These are phyloP conservation scores for Ethmia dodecea DNA, from an alignment of 2,888 invertebrate species.

Conservation along the genomic window DNA sequence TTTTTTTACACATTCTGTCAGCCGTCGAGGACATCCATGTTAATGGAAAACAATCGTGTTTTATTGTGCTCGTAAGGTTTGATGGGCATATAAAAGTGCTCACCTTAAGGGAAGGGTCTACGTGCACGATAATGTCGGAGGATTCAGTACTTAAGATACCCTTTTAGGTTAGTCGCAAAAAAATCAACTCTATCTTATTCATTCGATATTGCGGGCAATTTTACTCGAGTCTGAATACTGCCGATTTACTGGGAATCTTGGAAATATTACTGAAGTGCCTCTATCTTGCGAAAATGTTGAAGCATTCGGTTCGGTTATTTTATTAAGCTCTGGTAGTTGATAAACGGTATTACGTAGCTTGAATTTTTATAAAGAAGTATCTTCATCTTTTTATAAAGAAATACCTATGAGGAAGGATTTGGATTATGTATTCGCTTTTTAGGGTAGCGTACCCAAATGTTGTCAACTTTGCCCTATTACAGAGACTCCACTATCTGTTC, in stretches of 20 bases:
- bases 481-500: too few species aligned
- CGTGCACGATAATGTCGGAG: constrained; percentile 62
- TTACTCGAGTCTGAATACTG: constrained; percentile 21
- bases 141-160: constrained; percentile 63
- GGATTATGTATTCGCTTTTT: too few species aligned
- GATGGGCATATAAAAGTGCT: constrained; percentile 71
- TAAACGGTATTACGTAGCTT: too few species aligned
- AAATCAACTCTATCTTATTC: constrained; percentile 52
- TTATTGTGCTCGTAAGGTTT: constrained; percentile 72
- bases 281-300: constrained; percentile 6
- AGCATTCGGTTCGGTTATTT: too few species aligned
- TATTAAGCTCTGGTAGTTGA: too few species aligned
- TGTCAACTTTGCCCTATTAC: too few species aligned
- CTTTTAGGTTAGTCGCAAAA: constrained; percentile 58
- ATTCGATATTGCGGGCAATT: constrained; percentile 32
- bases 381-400: too few species aligned
- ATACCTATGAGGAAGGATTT: too few species aligned
- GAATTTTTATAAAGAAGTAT: too few species aligned
- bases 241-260: constrained; percentile 22
- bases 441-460: too few species aligned
- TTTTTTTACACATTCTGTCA: too few species aligned
- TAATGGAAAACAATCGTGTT: constrained; percentile 76
- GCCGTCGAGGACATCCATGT: constrained; percentile 41
- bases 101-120: constrained; percentile 65
- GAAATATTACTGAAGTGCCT: constrained; percentile 10